Percentiles rank a stretch among this genome's conserved stretches.
These are phyloP conservation scores for Epiblema foenella DNA, from an alignment of 2,888 invertebrate species.

Conservation along the genomic window DNA sequence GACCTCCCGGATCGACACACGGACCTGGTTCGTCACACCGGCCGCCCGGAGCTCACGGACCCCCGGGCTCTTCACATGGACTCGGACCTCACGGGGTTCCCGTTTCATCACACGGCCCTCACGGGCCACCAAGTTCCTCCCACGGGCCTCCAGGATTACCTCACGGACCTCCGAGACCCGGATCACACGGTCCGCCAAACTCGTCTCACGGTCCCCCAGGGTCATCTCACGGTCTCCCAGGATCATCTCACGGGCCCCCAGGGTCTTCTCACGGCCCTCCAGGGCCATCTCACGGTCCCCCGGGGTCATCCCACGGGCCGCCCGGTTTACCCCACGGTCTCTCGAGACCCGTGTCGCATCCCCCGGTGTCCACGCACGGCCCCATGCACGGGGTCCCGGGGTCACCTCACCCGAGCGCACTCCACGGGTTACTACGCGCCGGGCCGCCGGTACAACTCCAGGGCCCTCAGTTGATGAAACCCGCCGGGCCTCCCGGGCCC, in stretches of 20 bases:
- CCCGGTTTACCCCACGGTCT: conserved; percentile 42
- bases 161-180: conserved; percentile 14
- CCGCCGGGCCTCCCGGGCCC: conserved; percentile 1
- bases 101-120: neutral
- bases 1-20: neutral
- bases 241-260: too few relatives aligned
- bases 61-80: neutral
- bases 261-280: conserved; percentile 16
- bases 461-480: conserved; percentile 36
- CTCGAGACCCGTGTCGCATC: too few relatives aligned
- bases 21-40: neutral
- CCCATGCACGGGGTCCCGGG: conserved; percentile 45
- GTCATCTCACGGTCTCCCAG: too few relatives aligned
- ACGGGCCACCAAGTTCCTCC: too few relatives aligned
- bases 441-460: conserved; percentile 40
- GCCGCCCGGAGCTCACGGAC: neutral
- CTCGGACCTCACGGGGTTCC: too few relatives aligned
- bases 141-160: neutral
- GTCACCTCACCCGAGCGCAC: conserved; percentile 42
- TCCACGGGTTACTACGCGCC: conserved; percentile 40
- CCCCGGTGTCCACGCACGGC: too few relatives aligned
- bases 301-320: conserved; percentile 43
- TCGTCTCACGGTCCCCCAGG: too few relatives aligned
- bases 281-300: conserved; percentile 44
- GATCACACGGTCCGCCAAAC: too few relatives aligned